Conservation (phyloP, 2,113 vertebrate genomes). For the Psilopogon haemacephalus region DNA sequence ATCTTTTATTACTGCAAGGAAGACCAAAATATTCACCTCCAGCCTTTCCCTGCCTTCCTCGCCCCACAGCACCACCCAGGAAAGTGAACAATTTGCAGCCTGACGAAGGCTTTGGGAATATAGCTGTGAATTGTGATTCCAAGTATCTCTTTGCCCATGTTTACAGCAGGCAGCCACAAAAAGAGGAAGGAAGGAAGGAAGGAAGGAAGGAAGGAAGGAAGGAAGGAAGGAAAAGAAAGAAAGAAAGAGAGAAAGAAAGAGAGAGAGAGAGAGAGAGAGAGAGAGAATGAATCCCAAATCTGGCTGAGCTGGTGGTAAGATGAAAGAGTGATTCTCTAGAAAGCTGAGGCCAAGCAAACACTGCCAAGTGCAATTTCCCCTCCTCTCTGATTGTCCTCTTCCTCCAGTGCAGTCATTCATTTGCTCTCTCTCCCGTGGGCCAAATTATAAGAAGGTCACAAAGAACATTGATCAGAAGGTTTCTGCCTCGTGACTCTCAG, state of each 20-base stretch:
- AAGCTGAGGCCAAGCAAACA: conserved; percentile 9
- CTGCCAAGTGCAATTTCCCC: conserved; percentile 38
- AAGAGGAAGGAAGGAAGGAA: background rate
- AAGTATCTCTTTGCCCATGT: background rate
- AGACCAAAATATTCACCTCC: conserved; percentile 6
- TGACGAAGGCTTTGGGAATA: background rate
- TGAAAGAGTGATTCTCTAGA: conserved; percentile 45
- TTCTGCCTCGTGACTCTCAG: background rate
- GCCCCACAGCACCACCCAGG: background rate
- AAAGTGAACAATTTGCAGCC: background rate
- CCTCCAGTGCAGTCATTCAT: conserved; percentile 28
- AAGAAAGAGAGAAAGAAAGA: too few species aligned
- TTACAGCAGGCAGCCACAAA: conserved; percentile 6
- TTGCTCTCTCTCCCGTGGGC: conserved; percentile 13
- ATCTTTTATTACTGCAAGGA: background rate
- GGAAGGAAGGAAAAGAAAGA: background rate
- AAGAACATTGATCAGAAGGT: conserved; percentile 19
- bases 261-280: too few species aligned
- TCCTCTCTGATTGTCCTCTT: conserved; percentile 19
- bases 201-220: too few species aligned
- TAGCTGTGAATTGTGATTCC: background rate
- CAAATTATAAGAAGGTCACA: background rate
- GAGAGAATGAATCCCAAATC: accelerated
- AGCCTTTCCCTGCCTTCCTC: background rate
- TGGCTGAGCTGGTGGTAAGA: background rate